These are phyloP conservation scores for Ophion costatus DNA, from an alignment of 2,888 invertebrate genomes.

Conservation along the genomic window DNA sequence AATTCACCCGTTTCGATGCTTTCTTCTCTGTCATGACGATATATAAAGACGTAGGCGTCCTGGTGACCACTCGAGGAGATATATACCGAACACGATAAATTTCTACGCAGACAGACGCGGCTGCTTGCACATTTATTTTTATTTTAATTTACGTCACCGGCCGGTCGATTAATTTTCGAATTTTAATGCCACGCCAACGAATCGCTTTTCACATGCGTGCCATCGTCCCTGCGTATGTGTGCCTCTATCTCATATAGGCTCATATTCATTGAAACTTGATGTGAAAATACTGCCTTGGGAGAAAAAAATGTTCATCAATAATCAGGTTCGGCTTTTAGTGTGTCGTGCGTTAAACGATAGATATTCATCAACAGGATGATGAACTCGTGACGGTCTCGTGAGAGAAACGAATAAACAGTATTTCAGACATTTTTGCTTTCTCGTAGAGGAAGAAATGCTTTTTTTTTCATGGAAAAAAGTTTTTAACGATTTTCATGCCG, in stretches of 20 bases:
- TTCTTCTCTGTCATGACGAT: conserved; percentile 65
- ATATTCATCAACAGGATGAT: conserved; percentile 42
- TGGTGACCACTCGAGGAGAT: conserved; percentile 58
- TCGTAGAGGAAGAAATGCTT: not conserved
- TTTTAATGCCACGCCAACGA: conserved; percentile 37
- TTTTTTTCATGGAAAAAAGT: not conserved
- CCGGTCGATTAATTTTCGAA: conserved; percentile 55
- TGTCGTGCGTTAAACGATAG: conserved; percentile 27
- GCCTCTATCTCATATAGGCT: not conserved
- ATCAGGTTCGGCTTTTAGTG: conserved; percentile 47
- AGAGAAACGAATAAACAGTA: conserved; percentile 20
- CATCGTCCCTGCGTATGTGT: not conserved
- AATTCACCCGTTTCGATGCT: conserved; percentile 62
- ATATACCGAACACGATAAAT: conserved; percentile 69
- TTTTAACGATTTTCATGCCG: not conserved
- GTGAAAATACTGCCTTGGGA: conserved; percentile 39
- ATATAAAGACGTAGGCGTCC: conserved; percentile 69
- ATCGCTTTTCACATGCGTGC: conserved; percentile 44
- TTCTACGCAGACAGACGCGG: conserved; percentile 64
- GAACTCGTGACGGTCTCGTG: conserved; percentile 28
- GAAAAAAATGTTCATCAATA: conserved; percentile 36
- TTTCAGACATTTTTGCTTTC: conserved; percentile 14
- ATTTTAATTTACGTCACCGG: conserved; percentile 43
- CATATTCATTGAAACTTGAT: conserved; percentile 54
- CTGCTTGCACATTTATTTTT: conserved; percentile 53